Base-by-base conservation (phyloP, 1,140 invertebrate genomes). In the Drosophila bocqueti region DNA sequence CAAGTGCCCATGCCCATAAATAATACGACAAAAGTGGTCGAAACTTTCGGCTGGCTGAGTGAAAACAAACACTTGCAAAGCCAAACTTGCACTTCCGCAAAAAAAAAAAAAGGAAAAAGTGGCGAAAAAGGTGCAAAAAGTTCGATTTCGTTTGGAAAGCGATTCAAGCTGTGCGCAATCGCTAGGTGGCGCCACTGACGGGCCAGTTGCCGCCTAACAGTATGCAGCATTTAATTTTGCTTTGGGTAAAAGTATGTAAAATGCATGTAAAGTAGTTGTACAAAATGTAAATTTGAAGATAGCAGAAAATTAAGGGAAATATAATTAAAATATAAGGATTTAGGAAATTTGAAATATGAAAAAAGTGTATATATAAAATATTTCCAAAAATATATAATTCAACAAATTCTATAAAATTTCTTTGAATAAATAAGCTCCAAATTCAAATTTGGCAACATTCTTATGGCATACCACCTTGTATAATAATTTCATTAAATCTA, bases 1-100 rank as follows among this genome's bases (percentile, higher is more conserved):
- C 26, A 52, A 69, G 46, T 73, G 65, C 67, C 58, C 66, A 67
- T 64, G 50, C 4, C 82, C 73, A 83, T 85, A 83, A 81, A 68
- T 64, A 57, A 36, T 61, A 24, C n/a, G 63, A 26, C 64, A 68
- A 71, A 52, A 68, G 24, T 13, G 36, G 57, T 29, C 11, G 24
- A 40, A 43, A 69, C 64, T 78, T 78, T 78, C 50, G 49, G 16
- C 11, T 62, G 54, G 63, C 55, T 18, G 2, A 60, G 71, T 54
- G 60, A 72, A 79, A 47, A 55, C 43, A n/a, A 36, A 58, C 31
- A 58, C 11, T 47, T 57, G 54, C 54, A 57, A 9, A 57, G 60
- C 54, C 65, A 63, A 81, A 74, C 76, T 77, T 76, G 58, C 67
- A 75, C 68, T 73, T 54, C 54, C 54, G 21, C 58, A 0, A 34